phyloP scores from a whole-genome alignment of 2,797 vertebrate genomes.

The Galago senegalensis region DNA sequence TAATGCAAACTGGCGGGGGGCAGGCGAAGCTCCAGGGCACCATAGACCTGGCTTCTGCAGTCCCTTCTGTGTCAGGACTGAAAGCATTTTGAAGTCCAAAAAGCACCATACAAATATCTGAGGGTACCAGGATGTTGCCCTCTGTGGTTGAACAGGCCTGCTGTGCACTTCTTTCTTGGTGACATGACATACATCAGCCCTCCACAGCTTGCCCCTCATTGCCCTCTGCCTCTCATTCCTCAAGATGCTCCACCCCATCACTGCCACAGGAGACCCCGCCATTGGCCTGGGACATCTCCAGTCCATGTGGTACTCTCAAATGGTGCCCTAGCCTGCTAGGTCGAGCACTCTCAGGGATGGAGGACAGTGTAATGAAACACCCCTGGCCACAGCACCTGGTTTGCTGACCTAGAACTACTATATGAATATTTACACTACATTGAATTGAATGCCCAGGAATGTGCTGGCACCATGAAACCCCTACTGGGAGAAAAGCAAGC shows the following conservation, averaged over 20 bases:
- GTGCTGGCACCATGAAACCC: neutral
- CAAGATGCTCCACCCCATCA: neutral
- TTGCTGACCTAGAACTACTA: slow-evolving; percentile 3
- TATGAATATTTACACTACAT: slow-evolving; percentile 21
- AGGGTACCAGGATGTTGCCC: accelerated
- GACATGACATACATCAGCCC: neutral
- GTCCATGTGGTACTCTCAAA: accelerated
- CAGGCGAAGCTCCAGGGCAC: neutral
- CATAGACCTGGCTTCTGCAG: neutral
- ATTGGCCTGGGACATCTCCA: neutral
- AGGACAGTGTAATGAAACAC: neutral
- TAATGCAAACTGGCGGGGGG: too few relatives aligned
- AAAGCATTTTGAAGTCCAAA: neutral
- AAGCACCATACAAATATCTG: accelerated
- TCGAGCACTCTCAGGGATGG: accelerated
- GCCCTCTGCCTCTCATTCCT: neutral
- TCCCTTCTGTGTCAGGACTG: neutral
- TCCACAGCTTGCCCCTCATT: accelerated
- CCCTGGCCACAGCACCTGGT: neutral
- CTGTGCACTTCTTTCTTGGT: neutral
- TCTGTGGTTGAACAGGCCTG: accelerated
- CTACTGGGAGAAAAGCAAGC: neutral
- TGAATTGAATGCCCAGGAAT: neutral
- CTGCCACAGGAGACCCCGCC: neutral
- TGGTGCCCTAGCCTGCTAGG: accelerated